phyloP scores from a whole-genome alignment of 2,888 invertebrate genomes.

The Euplexia lucipara region DNA sequence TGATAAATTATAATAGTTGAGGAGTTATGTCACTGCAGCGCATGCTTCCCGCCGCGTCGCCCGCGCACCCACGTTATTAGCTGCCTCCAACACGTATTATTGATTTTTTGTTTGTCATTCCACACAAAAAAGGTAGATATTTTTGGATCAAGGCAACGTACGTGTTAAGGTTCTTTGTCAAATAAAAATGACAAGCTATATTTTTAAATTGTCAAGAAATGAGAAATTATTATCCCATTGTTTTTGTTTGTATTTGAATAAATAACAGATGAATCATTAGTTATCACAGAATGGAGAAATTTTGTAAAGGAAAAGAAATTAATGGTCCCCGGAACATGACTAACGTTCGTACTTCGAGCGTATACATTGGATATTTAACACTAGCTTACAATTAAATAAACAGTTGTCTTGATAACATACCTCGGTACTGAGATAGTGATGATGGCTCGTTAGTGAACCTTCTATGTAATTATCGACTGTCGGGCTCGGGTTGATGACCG shows the following conservation, averaged over 20 bases:
- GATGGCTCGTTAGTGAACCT: conserved; percentile 81
- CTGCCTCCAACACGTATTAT: conserved; percentile 80
- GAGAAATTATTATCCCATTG: conserved; percentile 62
- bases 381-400: conserved; percentile 69
- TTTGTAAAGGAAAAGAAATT: conserved; percentile 37
- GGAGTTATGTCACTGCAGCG: conserved; percentile 82
- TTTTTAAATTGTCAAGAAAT: conserved; percentile 62
- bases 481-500: conserved; percentile 83
- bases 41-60: conserved; percentile 65
- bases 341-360: conserved; percentile 40
- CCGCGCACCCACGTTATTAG: conserved; percentile 79
- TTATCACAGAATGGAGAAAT: conserved; percentile 27
- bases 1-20: conserved; percentile 86
- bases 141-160: conserved; percentile 44
- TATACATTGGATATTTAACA: conserved; percentile 53
- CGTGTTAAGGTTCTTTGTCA: conserved; percentile 62
- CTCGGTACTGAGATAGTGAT: conserved; percentile 64
- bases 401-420: conserved; percentile 61
- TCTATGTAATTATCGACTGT: conserved; percentile 82
- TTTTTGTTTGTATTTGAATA: conserved; percentile 54
- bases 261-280: conserved; percentile 52
- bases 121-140: conserved; percentile 70
- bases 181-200: conserved; percentile 65
- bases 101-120: conserved; percentile 87
- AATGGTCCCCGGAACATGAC: conserved; percentile 8